Evolutionary conservation across 2,797 vertebrate species (phyloP).

Genomic region (Enteromius thamalakanensis): DNA sequence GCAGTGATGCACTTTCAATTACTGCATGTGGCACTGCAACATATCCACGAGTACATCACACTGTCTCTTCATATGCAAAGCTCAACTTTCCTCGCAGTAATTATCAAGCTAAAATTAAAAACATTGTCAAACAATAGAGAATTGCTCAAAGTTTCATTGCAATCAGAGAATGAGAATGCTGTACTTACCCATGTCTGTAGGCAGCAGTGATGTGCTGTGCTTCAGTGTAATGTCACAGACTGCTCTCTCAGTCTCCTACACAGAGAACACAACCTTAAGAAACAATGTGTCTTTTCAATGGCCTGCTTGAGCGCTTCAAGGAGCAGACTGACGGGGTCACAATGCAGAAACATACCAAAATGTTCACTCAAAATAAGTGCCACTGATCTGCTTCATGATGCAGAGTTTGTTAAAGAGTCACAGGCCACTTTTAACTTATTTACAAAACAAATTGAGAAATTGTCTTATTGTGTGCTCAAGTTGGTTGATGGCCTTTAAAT

Average conservation of each 20-base stretch:
- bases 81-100: background rate
- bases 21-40: background rate
- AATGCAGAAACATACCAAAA: constrained; percentile 29
- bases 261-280: constrained; percentile 81
- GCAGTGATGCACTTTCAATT: background rate
- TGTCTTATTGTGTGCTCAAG: background rate
- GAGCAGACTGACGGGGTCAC: constrained; percentile 76
- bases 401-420: background rate
- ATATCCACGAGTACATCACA: background rate
- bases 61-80: background rate
- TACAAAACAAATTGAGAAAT: background rate
- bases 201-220: constrained; percentile 63
- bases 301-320: constrained; percentile 61
- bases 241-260: constrained; percentile 62
- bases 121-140: background rate
- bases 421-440: background rate
- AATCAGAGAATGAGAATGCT: background rate
- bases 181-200: constrained; percentile 80
- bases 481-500: background rate
- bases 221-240: constrained; percentile 4
- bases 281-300: constrained; percentile 82
- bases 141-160: background rate
- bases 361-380: background rate
- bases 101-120: background rate
- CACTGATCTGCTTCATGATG: background rate